phyloP scores from a whole-genome alignment of 2,797 vertebrate species.

The Serranus cabrilla region DNA sequence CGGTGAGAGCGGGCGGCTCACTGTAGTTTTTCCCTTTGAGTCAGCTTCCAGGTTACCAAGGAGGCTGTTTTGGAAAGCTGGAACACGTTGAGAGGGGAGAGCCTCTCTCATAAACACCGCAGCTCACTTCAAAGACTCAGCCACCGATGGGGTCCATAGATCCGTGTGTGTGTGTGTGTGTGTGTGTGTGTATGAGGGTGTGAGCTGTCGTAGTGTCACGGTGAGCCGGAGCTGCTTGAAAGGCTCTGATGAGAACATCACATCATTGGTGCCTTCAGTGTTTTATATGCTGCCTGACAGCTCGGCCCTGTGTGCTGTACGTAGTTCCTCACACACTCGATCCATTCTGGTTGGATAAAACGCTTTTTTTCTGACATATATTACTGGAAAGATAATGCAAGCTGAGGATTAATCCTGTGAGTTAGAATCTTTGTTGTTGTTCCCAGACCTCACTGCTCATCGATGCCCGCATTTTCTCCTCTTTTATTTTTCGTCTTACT shows the following conservation, averaged over 20 bases:
- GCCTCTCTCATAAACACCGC: slow-evolving; percentile 70
- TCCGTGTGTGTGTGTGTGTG: slow-evolving; percentile 19
- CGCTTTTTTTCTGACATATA: slow-evolving; percentile 13
- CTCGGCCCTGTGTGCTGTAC: slow-evolving; percentile 9
- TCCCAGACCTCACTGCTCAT: slow-evolving; percentile 52
- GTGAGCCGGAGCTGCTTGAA: slow-evolving; percentile 43
- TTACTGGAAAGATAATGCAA: slow-evolving; percentile 26
- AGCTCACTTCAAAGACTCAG: slow-evolving; percentile 70
- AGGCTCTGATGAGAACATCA: slow-evolving; percentile 29
- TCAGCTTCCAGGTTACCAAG: slow-evolving; percentile 76
- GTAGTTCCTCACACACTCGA: slow-evolving; percentile 21
- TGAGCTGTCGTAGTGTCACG: slow-evolving; percentile 37
- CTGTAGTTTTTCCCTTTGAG: slow-evolving; percentile 50
- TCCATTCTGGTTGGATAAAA: slow-evolving; percentile 9
- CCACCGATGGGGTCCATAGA: slow-evolving; percentile 48
- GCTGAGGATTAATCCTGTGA: slow-evolving; percentile 35
- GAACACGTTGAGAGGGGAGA: slow-evolving; percentile 75
- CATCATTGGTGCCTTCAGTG: neutral
- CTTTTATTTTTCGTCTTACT: slow-evolving; percentile 56
- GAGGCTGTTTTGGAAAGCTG: slow-evolving; percentile 87
- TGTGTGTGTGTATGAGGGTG: slow-evolving; percentile 20
- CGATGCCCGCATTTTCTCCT: slow-evolving; percentile 40
- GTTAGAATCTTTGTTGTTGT: slow-evolving; percentile 30
- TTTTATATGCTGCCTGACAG: slow-evolving; percentile 37
- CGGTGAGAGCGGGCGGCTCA: slow-evolving; percentile 17